Evolutionary conservation across 2,888 invertebrate genomes (phyloP).

Genomic region (Drosophila stalkeri): DNA sequence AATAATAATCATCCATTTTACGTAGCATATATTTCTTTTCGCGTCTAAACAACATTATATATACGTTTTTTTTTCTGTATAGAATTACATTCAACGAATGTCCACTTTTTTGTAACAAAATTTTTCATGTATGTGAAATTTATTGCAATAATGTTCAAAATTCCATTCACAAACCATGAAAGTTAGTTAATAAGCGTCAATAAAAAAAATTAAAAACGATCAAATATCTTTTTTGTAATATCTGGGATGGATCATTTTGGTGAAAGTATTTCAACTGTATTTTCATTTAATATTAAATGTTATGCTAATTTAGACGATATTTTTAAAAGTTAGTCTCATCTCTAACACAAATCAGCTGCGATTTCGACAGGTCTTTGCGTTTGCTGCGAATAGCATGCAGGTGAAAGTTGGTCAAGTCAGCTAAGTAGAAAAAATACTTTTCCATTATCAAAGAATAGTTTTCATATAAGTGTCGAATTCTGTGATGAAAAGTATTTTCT

Average conservation of each 20-base stretch:
- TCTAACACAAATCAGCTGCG: background rate
- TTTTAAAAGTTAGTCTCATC: background rate
- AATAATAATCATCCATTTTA: conserved; percentile 60
- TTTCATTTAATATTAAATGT: background rate
- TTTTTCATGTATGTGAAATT: conserved; percentile 59
- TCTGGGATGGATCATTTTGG: background rate
- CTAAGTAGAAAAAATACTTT: background rate
- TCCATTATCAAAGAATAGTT: background rate
- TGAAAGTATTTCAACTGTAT: background rate
- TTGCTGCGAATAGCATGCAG: no score
- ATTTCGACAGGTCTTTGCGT: background rate
- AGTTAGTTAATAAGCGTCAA: conserved; percentile 64
- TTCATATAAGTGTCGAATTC: background rate
- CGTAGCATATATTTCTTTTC: conserved; percentile 41
- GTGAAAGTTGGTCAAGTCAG: background rate
- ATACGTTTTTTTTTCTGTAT: conserved; percentile 38
- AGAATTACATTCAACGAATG: conserved; percentile 72
- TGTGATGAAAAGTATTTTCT: background rate
- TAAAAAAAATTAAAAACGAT: conserved; percentile 32
- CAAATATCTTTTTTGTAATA: conserved; percentile 6
- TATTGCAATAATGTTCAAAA: conserved; percentile 63
- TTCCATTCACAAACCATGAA: conserved; percentile 66
- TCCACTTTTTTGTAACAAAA: conserved; percentile 47
- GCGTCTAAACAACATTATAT: conserved; percentile 37
- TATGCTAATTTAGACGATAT: background rate